These are phyloP conservation scores for Tanypteryx hageni DNA, from an alignment of 2,888 invertebrate species.

Conservation along the genomic window DNA sequence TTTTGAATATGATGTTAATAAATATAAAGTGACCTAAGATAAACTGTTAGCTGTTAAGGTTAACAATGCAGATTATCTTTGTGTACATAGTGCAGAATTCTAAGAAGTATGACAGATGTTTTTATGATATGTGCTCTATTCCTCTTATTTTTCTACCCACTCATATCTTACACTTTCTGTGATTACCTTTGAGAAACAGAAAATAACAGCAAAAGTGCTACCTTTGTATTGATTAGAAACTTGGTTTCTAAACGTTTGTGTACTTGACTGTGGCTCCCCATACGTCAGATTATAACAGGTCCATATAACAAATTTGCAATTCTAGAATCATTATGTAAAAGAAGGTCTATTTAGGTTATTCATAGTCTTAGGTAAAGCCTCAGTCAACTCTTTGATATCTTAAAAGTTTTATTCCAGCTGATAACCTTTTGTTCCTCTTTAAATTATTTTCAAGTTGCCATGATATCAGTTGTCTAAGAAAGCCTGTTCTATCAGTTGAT, in stretches of 20 bases:
- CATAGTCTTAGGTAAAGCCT: no score
- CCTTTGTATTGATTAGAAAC: background rate
- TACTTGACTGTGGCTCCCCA: conserved; percentile 35
- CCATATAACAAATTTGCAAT: background rate
- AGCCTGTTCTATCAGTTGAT: background rate
- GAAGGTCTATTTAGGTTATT: no score
- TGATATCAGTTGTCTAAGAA: no score
- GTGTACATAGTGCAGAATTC: conserved; percentile 31
- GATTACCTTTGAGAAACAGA: conserved; percentile 26
- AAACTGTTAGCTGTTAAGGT: conserved; percentile 37
- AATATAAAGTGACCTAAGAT: conserved; percentile 53
- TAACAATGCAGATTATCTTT: conserved; percentile 53
- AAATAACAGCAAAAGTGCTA: background rate
- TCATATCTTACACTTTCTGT: conserved; percentile 28
- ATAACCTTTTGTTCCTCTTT: background rate
- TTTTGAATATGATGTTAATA: conserved; percentile 59
- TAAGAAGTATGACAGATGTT: conserved; percentile 27
- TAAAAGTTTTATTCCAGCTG: background rate
- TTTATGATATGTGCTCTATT: conserved; percentile 7
- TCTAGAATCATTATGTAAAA: background rate
- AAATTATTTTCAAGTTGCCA: background rate
- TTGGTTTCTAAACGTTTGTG: background rate
- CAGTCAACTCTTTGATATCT: background rate
- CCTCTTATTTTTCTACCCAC: conserved; percentile 35
- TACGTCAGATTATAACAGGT: background rate